Evolutionary conservation across 1,140 invertebrate species (phyloP).

Genomic region (Coelopa frigida): DNA sequence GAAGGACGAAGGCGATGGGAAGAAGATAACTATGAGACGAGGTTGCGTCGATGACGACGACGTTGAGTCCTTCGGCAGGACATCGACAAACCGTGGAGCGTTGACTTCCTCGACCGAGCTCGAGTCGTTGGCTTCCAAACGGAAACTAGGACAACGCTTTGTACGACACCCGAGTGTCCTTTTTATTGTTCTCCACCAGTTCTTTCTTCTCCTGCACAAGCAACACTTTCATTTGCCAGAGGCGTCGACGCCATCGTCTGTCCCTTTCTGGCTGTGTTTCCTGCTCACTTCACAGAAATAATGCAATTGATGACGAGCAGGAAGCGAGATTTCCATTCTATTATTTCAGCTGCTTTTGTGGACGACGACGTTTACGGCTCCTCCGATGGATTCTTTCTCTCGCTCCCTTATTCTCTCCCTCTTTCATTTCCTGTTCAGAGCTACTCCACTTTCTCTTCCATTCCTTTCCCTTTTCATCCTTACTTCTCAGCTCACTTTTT

Average conservation of each 20-base stretch:
- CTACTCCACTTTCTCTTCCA: background rate
- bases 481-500: background rate
- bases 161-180: too few relatives aligned
- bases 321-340: constrained; percentile 9
- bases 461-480: constrained; percentile 2
- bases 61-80: too few relatives aligned
- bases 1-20: too few relatives aligned
- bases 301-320: constrained; percentile 12
- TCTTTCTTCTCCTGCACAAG: background rate
- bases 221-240: background rate
- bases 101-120: too few relatives aligned
- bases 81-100: too few relatives aligned
- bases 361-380: background rate
- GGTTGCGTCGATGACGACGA: too few relatives aligned
- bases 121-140: too few relatives aligned
- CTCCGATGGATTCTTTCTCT: background rate
- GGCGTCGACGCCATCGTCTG: background rate
- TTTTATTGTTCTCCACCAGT: background rate
- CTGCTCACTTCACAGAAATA: constrained; percentile 12
- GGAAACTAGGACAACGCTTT: too few relatives aligned
- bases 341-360: constrained; percentile 2
- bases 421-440: background rate
- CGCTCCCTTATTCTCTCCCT: background rate
- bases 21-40: too few relatives aligned
- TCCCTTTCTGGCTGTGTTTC: background rate